Evolutionary conservation across 2,888 invertebrate genomes (phyloP).

Genomic region (Schizaphis graminum): DNA sequence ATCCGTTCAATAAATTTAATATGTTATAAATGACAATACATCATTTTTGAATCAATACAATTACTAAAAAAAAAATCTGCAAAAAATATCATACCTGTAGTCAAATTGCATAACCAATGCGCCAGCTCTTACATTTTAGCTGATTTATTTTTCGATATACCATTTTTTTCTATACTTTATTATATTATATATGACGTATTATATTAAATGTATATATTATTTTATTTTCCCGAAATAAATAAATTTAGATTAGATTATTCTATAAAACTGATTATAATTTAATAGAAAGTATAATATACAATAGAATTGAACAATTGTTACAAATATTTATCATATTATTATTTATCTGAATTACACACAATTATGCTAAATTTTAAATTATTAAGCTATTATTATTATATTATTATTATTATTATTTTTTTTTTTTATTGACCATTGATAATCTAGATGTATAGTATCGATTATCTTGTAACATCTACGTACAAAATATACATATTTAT

Average conservation of each 20-base stretch:
- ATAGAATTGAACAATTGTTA: background rate
- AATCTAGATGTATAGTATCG: background rate
- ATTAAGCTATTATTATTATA: background rate
- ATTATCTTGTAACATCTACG: background rate
- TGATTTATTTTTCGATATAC: background rate
- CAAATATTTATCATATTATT: background rate
- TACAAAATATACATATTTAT: background rate
- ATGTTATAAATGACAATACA: background rate
- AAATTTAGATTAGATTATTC: background rate
- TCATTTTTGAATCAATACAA: too few species aligned
- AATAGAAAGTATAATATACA: background rate
- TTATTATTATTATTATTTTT: background rate
- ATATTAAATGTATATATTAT: too few species aligned
- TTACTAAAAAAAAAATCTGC: background rate
- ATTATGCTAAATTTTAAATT: background rate
- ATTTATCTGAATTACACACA: background rate
- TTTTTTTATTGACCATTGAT: too few species aligned
- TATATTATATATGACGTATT: too few species aligned
- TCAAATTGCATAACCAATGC: conserved; percentile 29
- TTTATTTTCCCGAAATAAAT: background rate
- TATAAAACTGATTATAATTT: background rate
- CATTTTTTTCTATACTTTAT: background rate
- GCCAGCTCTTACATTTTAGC: background rate
- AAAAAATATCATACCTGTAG: background rate
- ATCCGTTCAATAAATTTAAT: background rate